phyloP scores from a whole-genome alignment of 2,888 invertebrate species.

The Lumbricus terrestris region DNA sequence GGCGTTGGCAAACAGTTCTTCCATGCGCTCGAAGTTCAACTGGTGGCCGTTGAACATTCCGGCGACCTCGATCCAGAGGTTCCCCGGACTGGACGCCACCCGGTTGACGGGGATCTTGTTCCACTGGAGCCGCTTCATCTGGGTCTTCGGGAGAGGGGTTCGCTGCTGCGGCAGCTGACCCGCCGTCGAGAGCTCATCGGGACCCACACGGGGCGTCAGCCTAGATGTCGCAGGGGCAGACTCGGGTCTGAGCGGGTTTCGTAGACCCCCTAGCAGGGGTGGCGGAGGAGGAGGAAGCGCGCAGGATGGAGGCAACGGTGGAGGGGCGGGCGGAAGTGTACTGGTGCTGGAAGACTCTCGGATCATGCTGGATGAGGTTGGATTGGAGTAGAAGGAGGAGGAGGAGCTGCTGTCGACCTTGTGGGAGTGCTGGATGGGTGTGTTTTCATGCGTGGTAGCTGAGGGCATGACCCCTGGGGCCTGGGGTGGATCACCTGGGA shows the following conservation, averaged over 20 bases:
- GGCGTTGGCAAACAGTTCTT: conserved; percentile 49
- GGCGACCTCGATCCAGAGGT: conserved; percentile 79
- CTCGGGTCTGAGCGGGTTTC: neutral
- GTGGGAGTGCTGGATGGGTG: neutral
- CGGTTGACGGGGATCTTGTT: conserved; percentile 80
- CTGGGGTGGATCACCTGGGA: neutral
- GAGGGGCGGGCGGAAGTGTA: conserved; percentile 13
- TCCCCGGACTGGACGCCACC: conserved; percentile 79
- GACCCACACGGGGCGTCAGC: neutral
- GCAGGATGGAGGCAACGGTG: conserved; percentile 40
- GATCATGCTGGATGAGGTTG: neutral
- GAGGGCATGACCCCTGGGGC: neutral
- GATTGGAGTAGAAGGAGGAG: too few species aligned
- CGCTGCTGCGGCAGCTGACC: conserved; percentile 7
- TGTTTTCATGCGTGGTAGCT: neutral
- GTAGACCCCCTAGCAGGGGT: neutral
- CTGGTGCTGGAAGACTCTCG: neutral
- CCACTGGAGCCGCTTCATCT: conserved; percentile 98
- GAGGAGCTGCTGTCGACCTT: too few species aligned
- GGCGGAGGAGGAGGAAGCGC: conserved; percentile 22
- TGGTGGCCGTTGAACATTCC: conserved; percentile 44
- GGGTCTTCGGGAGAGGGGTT: conserved; percentile 80
- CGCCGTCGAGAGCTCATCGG: neutral
- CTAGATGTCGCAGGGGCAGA: neutral
- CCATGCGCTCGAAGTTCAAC: conserved; percentile 54